These are phyloP conservation scores for Periophthalmus magnuspinnatus DNA, from an alignment of 2,797 vertebrate genomes.

Conservation along the genomic window DNA sequence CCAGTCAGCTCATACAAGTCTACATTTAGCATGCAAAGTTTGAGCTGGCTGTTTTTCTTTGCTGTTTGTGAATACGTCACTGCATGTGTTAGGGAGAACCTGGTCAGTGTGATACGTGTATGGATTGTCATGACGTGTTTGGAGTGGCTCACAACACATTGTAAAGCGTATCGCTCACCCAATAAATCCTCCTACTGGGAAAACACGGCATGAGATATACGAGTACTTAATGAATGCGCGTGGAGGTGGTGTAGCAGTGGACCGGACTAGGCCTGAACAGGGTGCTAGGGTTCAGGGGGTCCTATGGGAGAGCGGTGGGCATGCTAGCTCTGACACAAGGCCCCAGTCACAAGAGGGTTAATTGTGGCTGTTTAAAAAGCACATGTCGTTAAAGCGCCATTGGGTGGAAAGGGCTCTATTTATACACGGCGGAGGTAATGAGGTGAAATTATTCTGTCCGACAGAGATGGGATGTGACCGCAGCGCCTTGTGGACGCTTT, in stretches of 20 bases:
- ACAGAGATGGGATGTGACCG: slow-evolving; percentile 77
- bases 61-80: slow-evolving; percentile 26
- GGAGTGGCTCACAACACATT: slow-evolving; percentile 61
- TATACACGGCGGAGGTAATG: slow-evolving; percentile 76
- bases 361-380: slow-evolving; percentile 81
- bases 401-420: slow-evolving; percentile 77
- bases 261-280: slow-evolving; percentile 51
- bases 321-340: slow-evolving; percentile 67
- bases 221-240: slow-evolving; percentile 66
- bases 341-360: slow-evolving; percentile 78
- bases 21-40: slow-evolving; percentile 30
- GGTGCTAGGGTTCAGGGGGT: slow-evolving; percentile 53
- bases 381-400: slow-evolving; percentile 72
- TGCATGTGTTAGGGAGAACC: slow-evolving; percentile 29
- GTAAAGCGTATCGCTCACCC: slow-evolving; percentile 76
- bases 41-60: slow-evolving; percentile 10
- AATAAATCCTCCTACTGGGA: slow-evolving; percentile 73
- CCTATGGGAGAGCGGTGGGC: slow-evolving; percentile 49
- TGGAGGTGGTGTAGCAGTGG: slow-evolving; percentile 53
- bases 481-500: slow-evolving; percentile 59
- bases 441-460: slow-evolving; percentile 80
- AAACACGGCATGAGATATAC: slow-evolving; percentile 70
- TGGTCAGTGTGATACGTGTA: slow-evolving; percentile 47
- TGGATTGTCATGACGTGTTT: slow-evolving; percentile 66
- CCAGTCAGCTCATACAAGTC: background rate